Percentiles rank a stretch among this genome's conserved stretches.
These are phyloP conservation scores for Cnemophilus loriae DNA, from an alignment of 2,113 vertebrate species.

Conservation along the genomic window DNA sequence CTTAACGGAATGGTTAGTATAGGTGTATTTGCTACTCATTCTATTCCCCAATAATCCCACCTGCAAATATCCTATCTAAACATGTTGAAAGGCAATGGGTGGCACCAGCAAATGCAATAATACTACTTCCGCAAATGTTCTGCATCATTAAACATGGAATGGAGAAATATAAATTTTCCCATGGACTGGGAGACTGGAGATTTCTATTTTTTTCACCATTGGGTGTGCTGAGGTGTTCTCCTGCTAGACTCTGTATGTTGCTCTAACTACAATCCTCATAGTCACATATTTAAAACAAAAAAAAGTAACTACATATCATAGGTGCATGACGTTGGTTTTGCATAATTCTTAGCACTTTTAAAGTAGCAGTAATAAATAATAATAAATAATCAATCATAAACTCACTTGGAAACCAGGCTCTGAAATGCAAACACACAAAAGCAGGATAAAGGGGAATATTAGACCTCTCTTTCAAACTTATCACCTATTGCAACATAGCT, in stretches of 20 bases:
- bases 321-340: background rate
- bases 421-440: background rate
- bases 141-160: background rate
- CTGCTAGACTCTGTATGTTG: background rate
- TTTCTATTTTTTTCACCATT: background rate
- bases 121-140: background rate
- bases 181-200: background rate
- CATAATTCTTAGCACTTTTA: background rate
- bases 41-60: background rate
- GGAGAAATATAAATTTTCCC: background rate
- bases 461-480: background rate
- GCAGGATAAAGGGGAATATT: background rate
- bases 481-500: background rate
- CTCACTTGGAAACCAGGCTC: background rate
- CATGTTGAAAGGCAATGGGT: background rate
- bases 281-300: background rate
- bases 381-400: background rate
- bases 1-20: background rate
- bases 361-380: too few relatives aligned
- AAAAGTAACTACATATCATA: background rate
- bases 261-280: background rate
- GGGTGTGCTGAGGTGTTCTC: background rate
- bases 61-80: background rate
- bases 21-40: background rate
- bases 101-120: background rate